Evolutionary conservation across 1,140 invertebrate species (phyloP).

Genomic region (Atta cephalotes): DNA sequence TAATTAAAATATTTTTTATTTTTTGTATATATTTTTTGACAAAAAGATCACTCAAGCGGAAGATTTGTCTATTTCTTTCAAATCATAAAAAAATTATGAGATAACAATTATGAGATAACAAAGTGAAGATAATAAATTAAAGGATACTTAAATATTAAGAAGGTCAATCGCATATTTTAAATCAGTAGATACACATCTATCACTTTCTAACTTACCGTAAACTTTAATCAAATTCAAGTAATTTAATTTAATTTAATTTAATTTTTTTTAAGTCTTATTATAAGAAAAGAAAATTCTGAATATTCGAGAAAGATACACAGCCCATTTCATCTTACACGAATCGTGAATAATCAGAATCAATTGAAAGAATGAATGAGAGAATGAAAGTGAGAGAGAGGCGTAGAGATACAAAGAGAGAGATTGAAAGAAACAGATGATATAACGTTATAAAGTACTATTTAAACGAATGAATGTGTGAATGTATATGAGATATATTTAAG

Average conservation of each 20-base stretch:
- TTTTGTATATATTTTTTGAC: not conserved
- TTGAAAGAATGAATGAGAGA: slow-evolving; percentile 36
- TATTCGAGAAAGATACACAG: slow-evolving; percentile 5
- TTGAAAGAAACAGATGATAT: slow-evolving; percentile 46
- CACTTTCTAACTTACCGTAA: not conserved
- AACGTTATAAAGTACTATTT: slow-evolving; percentile 59
- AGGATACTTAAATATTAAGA: not conserved
- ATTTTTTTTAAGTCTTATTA: not conserved
- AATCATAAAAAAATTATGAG: not conserved
- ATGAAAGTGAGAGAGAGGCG: slow-evolving; percentile 28
- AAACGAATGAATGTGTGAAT: slow-evolving; percentile 38
- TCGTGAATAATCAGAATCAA: slow-evolving; percentile 16
- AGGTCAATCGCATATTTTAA: not conserved
- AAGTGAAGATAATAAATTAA: slow-evolving; percentile 1
- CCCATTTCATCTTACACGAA: slow-evolving; percentile 30
- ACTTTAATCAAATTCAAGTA: not conserved
- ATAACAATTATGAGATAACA: not conserved
- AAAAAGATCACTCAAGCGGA: not conserved
- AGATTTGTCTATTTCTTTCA: not conserved
- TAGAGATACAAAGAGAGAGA: slow-evolving; percentile 19
- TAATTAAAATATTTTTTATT: not conserved
- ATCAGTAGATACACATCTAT: not conserved
- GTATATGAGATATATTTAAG: slow-evolving; percentile 24
- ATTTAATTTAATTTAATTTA: not conserved
- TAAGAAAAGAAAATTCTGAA: not conserved